Conservation (phyloP, 2,797 vertebrate species). For the Thamnophis elegans region DNA sequence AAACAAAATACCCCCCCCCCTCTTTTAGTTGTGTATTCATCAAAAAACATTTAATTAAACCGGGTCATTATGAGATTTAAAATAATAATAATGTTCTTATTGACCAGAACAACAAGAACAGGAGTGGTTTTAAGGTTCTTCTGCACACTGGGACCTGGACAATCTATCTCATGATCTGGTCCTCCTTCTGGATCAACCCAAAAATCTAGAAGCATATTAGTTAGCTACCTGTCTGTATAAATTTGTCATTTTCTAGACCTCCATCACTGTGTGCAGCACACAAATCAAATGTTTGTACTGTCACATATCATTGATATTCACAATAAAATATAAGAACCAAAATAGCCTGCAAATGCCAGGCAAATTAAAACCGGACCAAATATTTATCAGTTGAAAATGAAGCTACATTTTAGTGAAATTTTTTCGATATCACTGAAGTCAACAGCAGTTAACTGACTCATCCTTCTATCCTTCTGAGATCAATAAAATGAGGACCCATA, state of each 20-base stretch:
- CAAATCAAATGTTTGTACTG: neutral
- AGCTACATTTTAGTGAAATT: neutral
- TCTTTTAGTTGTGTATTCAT: too few species aligned
- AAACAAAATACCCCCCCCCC: too few species aligned
- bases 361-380: neutral
- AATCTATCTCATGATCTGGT: neutral
- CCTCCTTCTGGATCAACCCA: neutral
- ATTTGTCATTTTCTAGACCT: neutral
- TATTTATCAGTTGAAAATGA: neutral
- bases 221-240: neutral
- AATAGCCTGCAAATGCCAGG: neutral
- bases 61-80: too few species aligned
- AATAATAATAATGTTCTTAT: too few species aligned
- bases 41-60: too few species aligned
- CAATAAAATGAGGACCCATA: too few species aligned
- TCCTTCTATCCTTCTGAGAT: too few species aligned
- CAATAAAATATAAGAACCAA: neutral
- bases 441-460: neutral
- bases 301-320: neutral
- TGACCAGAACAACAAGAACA: too few species aligned
- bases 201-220: neutral
- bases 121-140: too few species aligned
- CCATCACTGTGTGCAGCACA: neutral
- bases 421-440: neutral
- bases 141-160: too few species aligned